phyloP scores from a whole-genome alignment of 2,113 vertebrate species.

The Laterallus jamaicensis region DNA sequence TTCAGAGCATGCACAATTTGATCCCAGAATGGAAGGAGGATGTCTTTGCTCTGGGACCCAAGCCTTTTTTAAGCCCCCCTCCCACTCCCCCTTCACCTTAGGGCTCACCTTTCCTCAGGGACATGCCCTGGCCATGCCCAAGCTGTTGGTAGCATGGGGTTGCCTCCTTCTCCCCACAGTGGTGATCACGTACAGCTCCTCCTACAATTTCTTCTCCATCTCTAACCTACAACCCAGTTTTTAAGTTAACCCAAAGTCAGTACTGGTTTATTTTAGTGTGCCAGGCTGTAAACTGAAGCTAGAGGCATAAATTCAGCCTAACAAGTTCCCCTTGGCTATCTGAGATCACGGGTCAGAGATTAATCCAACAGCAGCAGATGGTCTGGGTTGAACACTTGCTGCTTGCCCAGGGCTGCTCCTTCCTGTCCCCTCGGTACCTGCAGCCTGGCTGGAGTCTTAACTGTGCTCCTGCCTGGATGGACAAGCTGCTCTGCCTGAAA shows the following conservation, averaged over 20 bases:
- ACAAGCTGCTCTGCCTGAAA: neutral
- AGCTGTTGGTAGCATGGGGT: neutral
- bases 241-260: neutral
- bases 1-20: neutral
- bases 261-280: neutral
- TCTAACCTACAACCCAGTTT: neutral
- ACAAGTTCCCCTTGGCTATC: neutral
- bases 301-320: slow-evolving; percentile 20
- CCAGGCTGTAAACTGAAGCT: slow-evolving; percentile 17
- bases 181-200: neutral
- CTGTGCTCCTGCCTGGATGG: neutral
- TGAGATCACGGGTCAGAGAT: slow-evolving; percentile 31
- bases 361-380: slow-evolving; percentile 39
- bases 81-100: neutral
- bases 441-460: neutral
- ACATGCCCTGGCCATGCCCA: neutral
- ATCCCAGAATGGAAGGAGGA: neutral
- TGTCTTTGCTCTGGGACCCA: neutral
- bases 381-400: neutral
- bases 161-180: neutral
- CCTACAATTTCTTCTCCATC: neutral
- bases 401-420: neutral
- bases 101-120: neutral
- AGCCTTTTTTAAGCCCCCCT: neutral
- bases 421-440: neutral